Conservation (phyloP, 2,797 vertebrate genomes). For the Macropus fuliginosus region DNA sequence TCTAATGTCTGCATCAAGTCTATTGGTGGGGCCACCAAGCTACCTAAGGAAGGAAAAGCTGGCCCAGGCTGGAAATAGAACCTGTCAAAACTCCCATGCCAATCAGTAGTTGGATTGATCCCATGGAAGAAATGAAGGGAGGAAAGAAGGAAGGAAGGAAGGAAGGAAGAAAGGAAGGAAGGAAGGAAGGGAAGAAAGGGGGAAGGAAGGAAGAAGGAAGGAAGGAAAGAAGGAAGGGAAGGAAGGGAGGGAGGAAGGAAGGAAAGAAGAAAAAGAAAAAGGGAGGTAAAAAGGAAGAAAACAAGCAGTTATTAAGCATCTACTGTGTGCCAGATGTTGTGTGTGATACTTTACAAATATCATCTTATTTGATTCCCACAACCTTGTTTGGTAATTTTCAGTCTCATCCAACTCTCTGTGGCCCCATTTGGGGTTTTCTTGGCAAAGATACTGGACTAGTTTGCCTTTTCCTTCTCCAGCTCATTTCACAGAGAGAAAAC, state of each 20-base stretch:
- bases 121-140: too few relatives aligned
- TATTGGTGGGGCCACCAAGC: neutral
- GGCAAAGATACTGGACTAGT: neutral
- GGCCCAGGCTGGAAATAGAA: too few relatives aligned
- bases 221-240: accelerated
- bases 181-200: neutral
- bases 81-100: too few relatives aligned
- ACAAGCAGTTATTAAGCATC: neutral
- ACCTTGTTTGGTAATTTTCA: neutral
- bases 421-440: neutral
- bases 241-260: too few relatives aligned
- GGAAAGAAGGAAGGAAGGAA: too few relatives aligned
- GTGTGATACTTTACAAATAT: neutral
- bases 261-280: too few relatives aligned
- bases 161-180: too few relatives aligned
- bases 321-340: neutral
- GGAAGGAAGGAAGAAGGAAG: too few relatives aligned
- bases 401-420: neutral
- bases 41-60: neutral
- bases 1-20: neutral
- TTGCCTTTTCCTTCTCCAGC: neutral
- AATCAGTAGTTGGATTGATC: too few relatives aligned
- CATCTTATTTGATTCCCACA: neutral
- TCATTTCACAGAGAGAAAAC: neutral
- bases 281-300: neutral